phyloP scores from a whole-genome alignment of 2,797 vertebrate species.

The Schizothorax lantsangensis region DNA sequence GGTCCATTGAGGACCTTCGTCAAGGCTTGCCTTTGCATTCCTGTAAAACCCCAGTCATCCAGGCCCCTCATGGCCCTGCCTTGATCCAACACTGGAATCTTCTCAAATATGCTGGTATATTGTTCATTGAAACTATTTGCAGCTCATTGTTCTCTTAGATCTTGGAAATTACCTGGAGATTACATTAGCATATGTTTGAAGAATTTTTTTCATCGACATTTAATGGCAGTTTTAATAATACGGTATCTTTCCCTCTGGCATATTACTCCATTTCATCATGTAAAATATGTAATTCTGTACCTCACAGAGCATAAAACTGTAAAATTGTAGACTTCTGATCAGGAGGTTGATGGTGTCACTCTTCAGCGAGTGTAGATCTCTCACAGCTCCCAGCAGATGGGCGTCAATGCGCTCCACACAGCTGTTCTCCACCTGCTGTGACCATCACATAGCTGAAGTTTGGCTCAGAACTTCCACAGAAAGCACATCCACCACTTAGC shows the following conservation, averaged over 20 bases:
- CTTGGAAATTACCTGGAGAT: background rate
- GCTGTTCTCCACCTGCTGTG: slow-evolving; percentile 71
- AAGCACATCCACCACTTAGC: slow-evolving; percentile 4
- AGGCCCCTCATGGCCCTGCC: background rate
- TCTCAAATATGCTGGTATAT: background rate
- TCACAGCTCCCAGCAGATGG: background rate
- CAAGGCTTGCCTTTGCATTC: slow-evolving; percentile 11
- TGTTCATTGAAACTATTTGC: background rate
- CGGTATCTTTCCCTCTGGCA: background rate
- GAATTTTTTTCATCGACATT: background rate
- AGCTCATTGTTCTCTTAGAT: background rate
- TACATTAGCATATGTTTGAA: background rate
- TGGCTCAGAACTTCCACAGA: background rate
- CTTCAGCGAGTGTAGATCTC: background rate
- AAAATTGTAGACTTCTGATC: background rate
- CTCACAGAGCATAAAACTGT: background rate
- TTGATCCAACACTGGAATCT: background rate
- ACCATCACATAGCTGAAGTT: slow-evolving; percentile 48
- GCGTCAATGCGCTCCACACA: slow-evolving; percentile 47
- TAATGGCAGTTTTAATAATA: background rate
- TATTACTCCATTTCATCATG: background rate
- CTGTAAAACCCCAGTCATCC: background rate
- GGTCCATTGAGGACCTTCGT: slow-evolving; percentile 17
- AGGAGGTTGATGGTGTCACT: slow-evolving; percentile 10
- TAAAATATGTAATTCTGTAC: background rate